Evolutionary conservation across 2,797 vertebrate genomes (phyloP).

Genomic region (Paratrypauchen microcephalus): DNA sequence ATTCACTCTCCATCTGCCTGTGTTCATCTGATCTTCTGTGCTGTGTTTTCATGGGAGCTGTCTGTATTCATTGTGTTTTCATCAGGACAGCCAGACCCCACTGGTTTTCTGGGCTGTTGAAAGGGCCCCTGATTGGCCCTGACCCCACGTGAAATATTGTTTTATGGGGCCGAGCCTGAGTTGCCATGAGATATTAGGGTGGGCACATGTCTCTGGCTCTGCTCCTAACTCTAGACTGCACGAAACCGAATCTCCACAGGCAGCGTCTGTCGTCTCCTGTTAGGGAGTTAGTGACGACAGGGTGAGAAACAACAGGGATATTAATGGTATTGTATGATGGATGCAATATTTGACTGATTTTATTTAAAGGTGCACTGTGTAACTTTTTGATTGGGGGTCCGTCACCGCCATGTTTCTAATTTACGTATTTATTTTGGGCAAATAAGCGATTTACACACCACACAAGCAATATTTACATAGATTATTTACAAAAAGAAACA

Average conservation of each 20-base stretch:
- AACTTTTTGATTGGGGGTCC: too few relatives aligned
- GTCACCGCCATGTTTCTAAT: not conserved
- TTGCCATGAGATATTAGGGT: slow-evolving; percentile 73
- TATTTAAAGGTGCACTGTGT: not conserved
- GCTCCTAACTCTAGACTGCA: slow-evolving; percentile 35
- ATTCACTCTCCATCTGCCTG: slow-evolving; percentile 35
- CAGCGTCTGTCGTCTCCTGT: slow-evolving; percentile 57
- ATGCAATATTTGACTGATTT: not conserved
- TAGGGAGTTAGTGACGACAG: slow-evolving; percentile 50
- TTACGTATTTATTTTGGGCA: too few relatives aligned
- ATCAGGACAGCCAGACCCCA: slow-evolving; percentile 61
- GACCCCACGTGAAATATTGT: slow-evolving; percentile 77
- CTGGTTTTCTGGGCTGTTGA: slow-evolving; percentile 69
- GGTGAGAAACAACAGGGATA: slow-evolving; percentile 27
- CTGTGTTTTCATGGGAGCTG: slow-evolving; percentile 29
- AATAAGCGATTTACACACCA: too few relatives aligned
- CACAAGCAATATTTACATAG: too few relatives aligned
- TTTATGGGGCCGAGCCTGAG: slow-evolving; percentile 72
- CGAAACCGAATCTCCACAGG: slow-evolving; percentile 54
- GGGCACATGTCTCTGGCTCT: slow-evolving; percentile 55
- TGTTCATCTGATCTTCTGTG: slow-evolving; percentile 25
- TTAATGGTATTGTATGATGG: slow-evolving; percentile 29
- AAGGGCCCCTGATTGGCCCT: slow-evolving; percentile 74
- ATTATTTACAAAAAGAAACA: too few relatives aligned
- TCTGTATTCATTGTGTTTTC: slow-evolving; percentile 42